These are phyloP conservation scores for Leptopilina boulardi DNA, from an alignment of 1,140 invertebrate genomes.

Conservation along the genomic window DNA sequence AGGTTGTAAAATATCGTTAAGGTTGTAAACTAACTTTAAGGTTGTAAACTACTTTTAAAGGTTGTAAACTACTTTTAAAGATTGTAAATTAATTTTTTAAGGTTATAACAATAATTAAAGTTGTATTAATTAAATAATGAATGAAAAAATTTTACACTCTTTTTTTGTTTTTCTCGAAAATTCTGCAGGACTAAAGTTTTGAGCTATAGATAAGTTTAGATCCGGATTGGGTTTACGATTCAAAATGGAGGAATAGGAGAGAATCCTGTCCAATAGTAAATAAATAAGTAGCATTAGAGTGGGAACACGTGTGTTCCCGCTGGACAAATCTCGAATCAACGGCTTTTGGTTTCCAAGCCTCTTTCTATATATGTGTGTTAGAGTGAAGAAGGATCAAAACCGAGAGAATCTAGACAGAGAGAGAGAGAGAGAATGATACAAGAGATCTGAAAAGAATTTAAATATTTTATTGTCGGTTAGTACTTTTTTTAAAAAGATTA, in stretches of 20 bases:
- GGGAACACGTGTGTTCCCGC: constrained; percentile 24
- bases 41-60: no score
- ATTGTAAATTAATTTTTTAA: no score
- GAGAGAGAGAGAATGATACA: not conserved
- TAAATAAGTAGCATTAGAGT: constrained; percentile 22
- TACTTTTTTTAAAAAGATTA: no score
- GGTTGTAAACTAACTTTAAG: no score
- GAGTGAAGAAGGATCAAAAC: not conserved
- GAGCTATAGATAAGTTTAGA: not conserved
- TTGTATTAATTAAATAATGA: no score
- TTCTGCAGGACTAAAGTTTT: not conserved
- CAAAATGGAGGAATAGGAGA: not conserved
- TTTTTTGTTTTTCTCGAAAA: not conserved
- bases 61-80: no score
- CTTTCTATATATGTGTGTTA: no score
- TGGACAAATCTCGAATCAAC: constrained; percentile 20
- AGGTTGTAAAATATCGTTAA: no score
- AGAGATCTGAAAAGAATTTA: not conserved
- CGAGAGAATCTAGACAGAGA: not conserved
- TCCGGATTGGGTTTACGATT: constrained; percentile 1
- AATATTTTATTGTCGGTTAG: not conserved
- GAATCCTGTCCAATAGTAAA: not conserved
- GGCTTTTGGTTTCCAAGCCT: constrained; percentile 1
- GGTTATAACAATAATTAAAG: no score
- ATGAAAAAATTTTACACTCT: no score